Percentiles rank a stretch among this genome's conserved stretches.
Conservation (phyloP, 2,113 vertebrate species). For the Callipepla squamata region DNA sequence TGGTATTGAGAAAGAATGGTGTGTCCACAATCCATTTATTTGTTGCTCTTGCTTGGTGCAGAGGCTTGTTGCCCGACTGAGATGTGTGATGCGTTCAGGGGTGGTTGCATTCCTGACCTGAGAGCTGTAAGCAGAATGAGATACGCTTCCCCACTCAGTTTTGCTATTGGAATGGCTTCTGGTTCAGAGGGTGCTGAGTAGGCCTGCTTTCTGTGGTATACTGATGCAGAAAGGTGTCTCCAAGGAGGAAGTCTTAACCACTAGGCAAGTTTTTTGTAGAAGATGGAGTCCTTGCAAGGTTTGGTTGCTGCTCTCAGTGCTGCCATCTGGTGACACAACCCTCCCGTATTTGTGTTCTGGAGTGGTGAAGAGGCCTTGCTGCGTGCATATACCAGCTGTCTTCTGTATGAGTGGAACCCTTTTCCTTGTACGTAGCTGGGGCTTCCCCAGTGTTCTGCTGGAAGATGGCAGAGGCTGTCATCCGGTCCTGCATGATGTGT, state of each 20-base stretch:
- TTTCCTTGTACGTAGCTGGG: rapidly evolving
- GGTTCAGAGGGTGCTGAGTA: not conserved
- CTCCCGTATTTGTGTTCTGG: rapidly evolving
- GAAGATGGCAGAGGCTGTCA: not conserved
- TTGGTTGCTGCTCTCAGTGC: rapidly evolving
- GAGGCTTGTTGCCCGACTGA: not conserved
- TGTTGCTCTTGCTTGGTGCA: not conserved
- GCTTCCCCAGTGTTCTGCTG: not conserved
- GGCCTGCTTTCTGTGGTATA: not conserved
- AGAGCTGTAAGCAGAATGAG: not conserved
- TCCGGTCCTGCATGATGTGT: rapidly evolving
- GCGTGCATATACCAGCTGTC: rapidly evolving
- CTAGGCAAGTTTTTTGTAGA: not conserved
- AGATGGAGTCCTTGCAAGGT: rapidly evolving
- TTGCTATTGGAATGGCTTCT: not conserved
- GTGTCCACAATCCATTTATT: rapidly evolving
- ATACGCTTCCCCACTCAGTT: rapidly evolving
- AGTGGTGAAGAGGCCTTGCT: rapidly evolving
- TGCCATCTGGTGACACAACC: rapidly evolving
- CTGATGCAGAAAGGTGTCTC: not conserved
- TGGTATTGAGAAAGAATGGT: rapidly evolving
- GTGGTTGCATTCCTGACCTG: rapidly evolving
- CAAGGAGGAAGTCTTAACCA: not conserved
- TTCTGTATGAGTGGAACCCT: not conserved
- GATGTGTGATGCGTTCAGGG: rapidly evolving